phyloP scores from a whole-genome alignment of 2,888 invertebrate species.

The Leistus spinibarbis region DNA sequence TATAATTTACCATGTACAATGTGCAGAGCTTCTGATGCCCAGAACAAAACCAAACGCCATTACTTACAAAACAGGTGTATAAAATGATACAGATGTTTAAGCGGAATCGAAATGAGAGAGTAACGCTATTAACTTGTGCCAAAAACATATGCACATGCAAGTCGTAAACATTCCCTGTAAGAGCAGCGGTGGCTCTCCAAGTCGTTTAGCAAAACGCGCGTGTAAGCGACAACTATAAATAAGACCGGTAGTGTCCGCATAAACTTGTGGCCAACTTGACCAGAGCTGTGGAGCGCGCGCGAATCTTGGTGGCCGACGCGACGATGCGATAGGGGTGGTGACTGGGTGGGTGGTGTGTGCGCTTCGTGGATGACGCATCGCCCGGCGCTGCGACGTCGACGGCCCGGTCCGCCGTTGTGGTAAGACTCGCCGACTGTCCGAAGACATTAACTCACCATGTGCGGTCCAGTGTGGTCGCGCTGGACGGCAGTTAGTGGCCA shows the following conservation, averaged over 20 bases:
- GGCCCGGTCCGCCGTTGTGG: neutral
- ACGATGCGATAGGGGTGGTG: conserved; percentile 15
- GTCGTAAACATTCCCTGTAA: neutral
- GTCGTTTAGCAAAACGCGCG: conserved; percentile 30
- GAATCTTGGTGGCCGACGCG: neutral
- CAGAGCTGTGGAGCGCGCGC: neutral
- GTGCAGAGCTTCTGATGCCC: too few species aligned
- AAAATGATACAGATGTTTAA: neutral
- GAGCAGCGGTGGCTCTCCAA: neutral
- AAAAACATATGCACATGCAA: neutral
- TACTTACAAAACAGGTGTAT: neutral
- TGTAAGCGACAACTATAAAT: conserved; percentile 38
- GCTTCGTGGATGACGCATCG: conserved; percentile 5
- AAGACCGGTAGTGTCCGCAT: conserved; percentile 7
- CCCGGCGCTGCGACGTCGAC: conserved; percentile 17
- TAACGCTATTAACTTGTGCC: neutral
- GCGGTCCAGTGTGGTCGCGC: conserved; percentile 19
- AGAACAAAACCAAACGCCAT: neutral
- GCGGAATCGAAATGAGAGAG: neutral
- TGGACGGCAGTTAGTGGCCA: conserved; percentile 21
- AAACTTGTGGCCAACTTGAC: conserved; percentile 7
- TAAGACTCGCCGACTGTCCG: conserved; percentile 3
- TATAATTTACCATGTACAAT: too few species aligned
- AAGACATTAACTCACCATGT: conserved; percentile 34
- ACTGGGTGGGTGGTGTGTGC: conserved; percentile 14